Evolutionary conservation across 2,797 vertebrate genomes (phyloP).

Genomic region (Betta splendens): DNA sequence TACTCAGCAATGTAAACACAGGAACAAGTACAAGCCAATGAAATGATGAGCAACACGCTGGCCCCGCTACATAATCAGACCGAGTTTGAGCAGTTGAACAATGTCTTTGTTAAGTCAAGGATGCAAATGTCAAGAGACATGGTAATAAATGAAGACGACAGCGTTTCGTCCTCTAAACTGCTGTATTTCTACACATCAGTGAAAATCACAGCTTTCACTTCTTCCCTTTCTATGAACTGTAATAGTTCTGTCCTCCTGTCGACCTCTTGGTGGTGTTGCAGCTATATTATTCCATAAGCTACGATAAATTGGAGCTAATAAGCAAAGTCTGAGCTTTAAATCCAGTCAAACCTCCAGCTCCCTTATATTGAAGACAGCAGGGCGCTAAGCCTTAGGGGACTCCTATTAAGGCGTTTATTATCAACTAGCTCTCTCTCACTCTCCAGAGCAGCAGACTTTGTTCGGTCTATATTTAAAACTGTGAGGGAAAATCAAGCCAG

Average conservation of each 20-base stretch:
- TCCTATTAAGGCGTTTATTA: conserved; percentile 41
- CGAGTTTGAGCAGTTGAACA: neutral
- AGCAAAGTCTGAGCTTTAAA: conserved; percentile 30
- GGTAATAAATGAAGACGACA: too few relatives aligned
- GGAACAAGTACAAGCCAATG: conserved; percentile 4
- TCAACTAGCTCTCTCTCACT: conserved; percentile 6
- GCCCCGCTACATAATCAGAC: neutral
- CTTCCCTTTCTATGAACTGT: neutral
- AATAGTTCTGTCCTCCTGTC: conserved; percentile 12
- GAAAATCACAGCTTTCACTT: neutral
- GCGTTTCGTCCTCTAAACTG: neutral
- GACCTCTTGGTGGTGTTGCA: conserved; percentile 11
- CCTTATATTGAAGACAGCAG: conserved; percentile 17
- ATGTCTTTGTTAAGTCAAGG: neutral
- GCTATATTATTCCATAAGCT: conserved; percentile 17
- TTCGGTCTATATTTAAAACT: conserved; percentile 6
- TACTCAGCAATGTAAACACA: too few relatives aligned
- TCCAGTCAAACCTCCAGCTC: conserved; percentile 15
- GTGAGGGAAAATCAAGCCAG: neutral
- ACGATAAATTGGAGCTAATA: conserved; percentile 19
- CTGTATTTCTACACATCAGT: neutral
- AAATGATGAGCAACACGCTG: neutral
- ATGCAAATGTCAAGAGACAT: neutral
- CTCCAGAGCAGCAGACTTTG: conserved; percentile 7
- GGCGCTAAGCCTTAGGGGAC: conserved; percentile 12